A percentile compares a stretch with the other conserved stretches of the same genome.
These are phyloP conservation scores for Porites australiensis DNA, from an alignment of 64 coral and sea anemone species.

Conservation along the genomic window DNA sequence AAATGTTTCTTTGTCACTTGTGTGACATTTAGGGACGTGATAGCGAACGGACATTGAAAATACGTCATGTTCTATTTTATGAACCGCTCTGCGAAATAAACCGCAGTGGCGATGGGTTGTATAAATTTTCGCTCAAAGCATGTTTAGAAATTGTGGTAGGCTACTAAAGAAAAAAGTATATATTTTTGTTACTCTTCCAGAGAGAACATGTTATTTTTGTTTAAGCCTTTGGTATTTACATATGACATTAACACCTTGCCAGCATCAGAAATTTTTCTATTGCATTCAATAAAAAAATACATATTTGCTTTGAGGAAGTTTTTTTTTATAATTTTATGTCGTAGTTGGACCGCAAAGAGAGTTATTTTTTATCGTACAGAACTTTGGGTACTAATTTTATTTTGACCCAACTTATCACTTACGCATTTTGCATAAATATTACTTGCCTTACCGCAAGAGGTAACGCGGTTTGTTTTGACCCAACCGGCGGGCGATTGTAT, in stretches of 20 bases:
- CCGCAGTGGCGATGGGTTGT: constrained; percentile 32
- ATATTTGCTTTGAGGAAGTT: constrained; percentile 18
- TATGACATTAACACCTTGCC: constrained; percentile 82
- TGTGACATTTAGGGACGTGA: neutral
- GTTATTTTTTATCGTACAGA: neutral
- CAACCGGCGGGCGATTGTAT: constrained; percentile 8
- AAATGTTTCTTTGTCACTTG: constrained; percentile 67
- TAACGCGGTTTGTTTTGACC: constrained; percentile 26
- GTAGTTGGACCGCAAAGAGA: neutral
- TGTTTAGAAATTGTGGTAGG: constrained; percentile 52
- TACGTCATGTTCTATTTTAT: constrained; percentile 34
- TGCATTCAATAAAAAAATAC: constrained; percentile 68
- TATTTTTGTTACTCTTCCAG: constrained; percentile 62
- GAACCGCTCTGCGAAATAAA: constrained; percentile 17
- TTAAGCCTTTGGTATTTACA: constrained; percentile 68
- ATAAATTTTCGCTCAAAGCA: constrained; percentile 37
- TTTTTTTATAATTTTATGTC: neutral
- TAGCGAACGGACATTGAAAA: neutral
- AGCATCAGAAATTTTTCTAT: constrained; percentile 60
- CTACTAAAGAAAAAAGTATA: constrained; percentile 53
- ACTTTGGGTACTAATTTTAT: neutral
- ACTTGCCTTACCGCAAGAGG: constrained; percentile 21
- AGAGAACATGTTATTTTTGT: constrained; percentile 76
- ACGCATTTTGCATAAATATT: constrained; percentile 27
- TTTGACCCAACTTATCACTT: neutral